Conservation (phyloP, 2,113 vertebrate species). For the Ochotona princeps region DNA sequence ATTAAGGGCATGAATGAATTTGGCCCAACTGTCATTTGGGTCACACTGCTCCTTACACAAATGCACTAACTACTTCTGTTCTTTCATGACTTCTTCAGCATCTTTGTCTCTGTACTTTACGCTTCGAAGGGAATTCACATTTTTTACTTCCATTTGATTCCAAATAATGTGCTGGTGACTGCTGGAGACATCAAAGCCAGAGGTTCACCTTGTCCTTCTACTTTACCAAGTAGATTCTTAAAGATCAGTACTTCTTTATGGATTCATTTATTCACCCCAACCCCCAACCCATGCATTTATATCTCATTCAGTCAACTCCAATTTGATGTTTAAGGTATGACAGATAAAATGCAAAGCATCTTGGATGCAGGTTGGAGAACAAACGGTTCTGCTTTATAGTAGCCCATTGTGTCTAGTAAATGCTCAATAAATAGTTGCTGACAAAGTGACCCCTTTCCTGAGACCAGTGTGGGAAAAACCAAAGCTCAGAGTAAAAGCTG, state of each 20-base stretch:
- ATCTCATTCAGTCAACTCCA: slow-evolving; percentile 2
- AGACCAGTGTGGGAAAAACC: not conserved
- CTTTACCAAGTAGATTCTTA: not conserved
- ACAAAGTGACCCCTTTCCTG: not conserved
- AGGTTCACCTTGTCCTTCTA: no score
- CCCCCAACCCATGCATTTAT: not conserved
- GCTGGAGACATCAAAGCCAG: not conserved
- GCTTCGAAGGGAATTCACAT: not conserved
- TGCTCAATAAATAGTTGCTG: not conserved
- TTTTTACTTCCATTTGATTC: slow-evolving; percentile 10
- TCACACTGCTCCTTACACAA: not conserved
- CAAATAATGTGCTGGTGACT: no score
- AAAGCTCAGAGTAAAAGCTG: not conserved
- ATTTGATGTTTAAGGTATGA: slow-evolving; percentile 17
- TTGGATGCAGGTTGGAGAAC: not conserved
- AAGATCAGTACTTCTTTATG: not conserved
- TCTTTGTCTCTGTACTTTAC: not conserved
- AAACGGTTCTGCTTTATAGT: not conserved
- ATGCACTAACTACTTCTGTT: no score
- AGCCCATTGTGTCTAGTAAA: not conserved
- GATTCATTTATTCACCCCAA: not conserved
- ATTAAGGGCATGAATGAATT: slow-evolving; percentile 45
- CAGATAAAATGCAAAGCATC: not conserved
- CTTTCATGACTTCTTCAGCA: not conserved
- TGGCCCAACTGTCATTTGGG: not conserved